phyloP scores from a whole-genome alignment of 2,888 invertebrate genomes.

The Cantharis flavilabris region DNA sequence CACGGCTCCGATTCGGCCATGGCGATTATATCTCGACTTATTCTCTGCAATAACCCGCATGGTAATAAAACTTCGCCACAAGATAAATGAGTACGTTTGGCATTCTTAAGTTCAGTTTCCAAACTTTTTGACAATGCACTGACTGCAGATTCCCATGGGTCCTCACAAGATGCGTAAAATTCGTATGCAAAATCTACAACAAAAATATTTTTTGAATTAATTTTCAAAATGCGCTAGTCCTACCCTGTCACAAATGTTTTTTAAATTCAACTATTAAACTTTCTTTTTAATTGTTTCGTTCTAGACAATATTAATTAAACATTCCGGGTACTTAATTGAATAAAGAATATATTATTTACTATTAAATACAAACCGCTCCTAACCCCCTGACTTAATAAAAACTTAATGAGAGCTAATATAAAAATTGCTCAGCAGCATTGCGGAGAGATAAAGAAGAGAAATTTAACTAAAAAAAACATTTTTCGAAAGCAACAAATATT shows the following conservation, averaged over 20 bases:
- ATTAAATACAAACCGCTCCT: too few species aligned
- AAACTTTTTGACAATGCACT: constrained; percentile 75
- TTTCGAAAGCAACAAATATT: neutral
- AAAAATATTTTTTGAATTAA: neutral
- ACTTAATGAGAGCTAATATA: too few species aligned
- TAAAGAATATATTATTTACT: too few species aligned
- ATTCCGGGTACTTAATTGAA: neutral
- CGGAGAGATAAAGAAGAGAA: too few species aligned
- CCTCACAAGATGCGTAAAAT: constrained; percentile 40
- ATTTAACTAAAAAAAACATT: too few species aligned
- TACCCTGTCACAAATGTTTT: too few species aligned
- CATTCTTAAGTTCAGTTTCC: constrained; percentile 78
- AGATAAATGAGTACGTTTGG: constrained; percentile 78
- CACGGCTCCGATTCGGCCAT: constrained; percentile 90
- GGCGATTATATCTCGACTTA: constrained; percentile 77
- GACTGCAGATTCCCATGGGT: constrained; percentile 57
- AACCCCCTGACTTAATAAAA: too few species aligned
- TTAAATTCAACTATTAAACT: too few species aligned
- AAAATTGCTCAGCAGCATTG: too few species aligned
- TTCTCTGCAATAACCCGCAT: constrained; percentile 77
- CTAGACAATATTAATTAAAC: neutral
- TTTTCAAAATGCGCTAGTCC: too few species aligned
- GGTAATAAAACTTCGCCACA: constrained; percentile 87
- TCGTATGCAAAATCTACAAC: constrained; percentile 52
- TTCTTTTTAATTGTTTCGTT: too few species aligned